Evolutionary conservation across 1,140 invertebrate genomes (phyloP).

Genomic region (Euwallacea fornicatus): DNA sequence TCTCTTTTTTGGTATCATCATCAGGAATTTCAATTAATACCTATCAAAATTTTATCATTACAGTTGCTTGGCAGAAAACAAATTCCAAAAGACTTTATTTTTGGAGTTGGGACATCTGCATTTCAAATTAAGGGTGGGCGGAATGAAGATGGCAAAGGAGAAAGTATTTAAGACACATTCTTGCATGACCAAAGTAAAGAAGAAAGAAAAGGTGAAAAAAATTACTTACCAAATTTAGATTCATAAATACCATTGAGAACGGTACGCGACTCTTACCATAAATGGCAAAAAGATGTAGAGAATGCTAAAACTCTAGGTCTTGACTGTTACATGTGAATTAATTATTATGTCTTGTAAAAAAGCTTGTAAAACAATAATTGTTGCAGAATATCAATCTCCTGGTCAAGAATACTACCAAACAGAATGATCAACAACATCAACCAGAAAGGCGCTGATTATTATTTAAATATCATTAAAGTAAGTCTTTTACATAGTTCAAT

Average conservation of each 20-base stretch:
- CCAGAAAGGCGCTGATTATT: constrained; percentile 64
- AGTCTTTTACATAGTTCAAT: too few relatives aligned
- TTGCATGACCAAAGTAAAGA: constrained; percentile 22
- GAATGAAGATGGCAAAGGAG: constrained; percentile 60
- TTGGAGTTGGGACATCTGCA: constrained; percentile 59
- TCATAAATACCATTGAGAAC: background rate
- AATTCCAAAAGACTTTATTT: constrained; percentile 56
- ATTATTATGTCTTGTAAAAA: background rate
- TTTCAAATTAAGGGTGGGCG: constrained; percentile 57
- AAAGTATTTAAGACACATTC: constrained; percentile 34
- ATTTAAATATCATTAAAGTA: constrained; percentile 62
- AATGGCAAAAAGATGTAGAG: constrained; percentile 7
- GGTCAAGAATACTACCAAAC: constrained; percentile 55
- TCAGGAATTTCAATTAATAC: too few relatives aligned
- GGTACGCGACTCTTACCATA: constrained; percentile 14
- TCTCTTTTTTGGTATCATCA: too few relatives aligned
- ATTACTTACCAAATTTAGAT: too few relatives aligned
- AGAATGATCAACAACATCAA: constrained; percentile 57
- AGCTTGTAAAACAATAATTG: too few relatives aligned
- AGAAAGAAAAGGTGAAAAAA: too few relatives aligned
- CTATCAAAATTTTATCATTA: too few relatives aligned
- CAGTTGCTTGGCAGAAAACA: background rate
- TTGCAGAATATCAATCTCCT: constrained; percentile 65
- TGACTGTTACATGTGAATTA: constrained; percentile 3
- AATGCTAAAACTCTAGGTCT: constrained; percentile 9